Evolutionary conservation across 2,888 invertebrate species (phyloP), one percentile per base, ranked within the genome.

Genomic region (Deroplatys truncata): DNA sequence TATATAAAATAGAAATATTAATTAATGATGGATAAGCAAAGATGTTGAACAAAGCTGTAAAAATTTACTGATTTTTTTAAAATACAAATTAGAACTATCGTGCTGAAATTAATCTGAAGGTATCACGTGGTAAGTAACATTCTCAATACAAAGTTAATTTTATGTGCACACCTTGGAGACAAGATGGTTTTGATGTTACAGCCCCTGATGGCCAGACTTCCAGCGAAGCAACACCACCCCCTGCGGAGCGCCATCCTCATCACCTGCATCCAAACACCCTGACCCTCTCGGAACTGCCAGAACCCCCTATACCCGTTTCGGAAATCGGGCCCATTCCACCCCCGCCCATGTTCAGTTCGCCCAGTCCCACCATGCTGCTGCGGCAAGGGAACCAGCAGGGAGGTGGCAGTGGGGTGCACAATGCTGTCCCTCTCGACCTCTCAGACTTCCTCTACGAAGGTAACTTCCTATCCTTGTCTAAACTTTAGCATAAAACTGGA

Each of bases 321-420:
- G 98, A 98, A 93, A 98, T 98, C 94, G 98, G 98, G 91, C 98
- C 98, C 91, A 98, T 98, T 93, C 97, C 98, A 92, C 98, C 98
- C 92, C 98, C 98, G 92, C 98, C 98, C 92, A 98, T 98, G 98
- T 98, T 98, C 95, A 98, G 98, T 94, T 98, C 98, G 29, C 92
- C 92, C 28, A 88, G 91, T 89, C 90, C 90, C 84, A 90, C 90
- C 82, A 89, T 90, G 87, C 86, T 85, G 56, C 83, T 90, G 35
- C 90, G 91, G 91, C 91, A 90, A 29, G 90, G 91, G 72, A 88
- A 90, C 35, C 92, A 92, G 35, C 92, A 91, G 84, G 91, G 91
- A 83, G 89, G 90, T 82, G 91, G 92, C 86, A 88, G 89, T 85
- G 88, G 85, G 49, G 91, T 92, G 84, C 92, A 92, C 89, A 92